Evolutionary conservation across 2,113 vertebrate species (phyloP).

Genomic region (Callopanchax toddi): DNA sequence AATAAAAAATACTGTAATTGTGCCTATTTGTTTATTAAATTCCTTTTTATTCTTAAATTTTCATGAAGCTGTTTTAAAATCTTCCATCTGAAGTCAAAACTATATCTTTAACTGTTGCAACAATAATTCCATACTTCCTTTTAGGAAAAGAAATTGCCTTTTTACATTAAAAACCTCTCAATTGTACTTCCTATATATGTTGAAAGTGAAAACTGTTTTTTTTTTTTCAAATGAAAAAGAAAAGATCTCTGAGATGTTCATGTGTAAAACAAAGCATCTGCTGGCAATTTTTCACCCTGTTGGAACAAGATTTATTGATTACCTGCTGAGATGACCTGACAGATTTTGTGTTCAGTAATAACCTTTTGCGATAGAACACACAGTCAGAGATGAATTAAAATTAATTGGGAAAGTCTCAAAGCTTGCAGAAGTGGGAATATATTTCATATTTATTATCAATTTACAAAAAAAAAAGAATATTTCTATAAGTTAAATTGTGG

Average conservation of each 20-base stretch:
- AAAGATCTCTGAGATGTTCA: background rate
- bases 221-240: background rate
- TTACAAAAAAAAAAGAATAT: constrained; percentile 15
- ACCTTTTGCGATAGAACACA: constrained; percentile 12
- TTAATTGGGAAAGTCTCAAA: constrained; percentile 10
- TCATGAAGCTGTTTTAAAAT: too few relatives aligned
- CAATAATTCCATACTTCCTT: too few relatives aligned
- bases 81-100: too few relatives aligned
- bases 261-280: background rate
- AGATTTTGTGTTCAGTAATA: constrained; percentile 37
- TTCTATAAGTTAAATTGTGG: constrained; percentile 12
- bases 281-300: constrained; percentile 7
- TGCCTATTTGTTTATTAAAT: too few relatives aligned
- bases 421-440: background rate
- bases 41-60: too few relatives aligned
- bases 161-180: too few relatives aligned
- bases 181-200: too few relatives aligned
- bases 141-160: too few relatives aligned
- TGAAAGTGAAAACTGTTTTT: too few relatives aligned
- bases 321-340: constrained; percentile 39
- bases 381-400: constrained; percentile 32
- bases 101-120: too few relatives aligned
- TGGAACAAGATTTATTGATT: constrained; percentile 54
- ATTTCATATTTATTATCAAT: constrained; percentile 8
- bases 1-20: too few relatives aligned